Evolutionary conservation across 1,140 invertebrate genomes (phyloP).

Genomic region (Drosophila obscura): DNA sequence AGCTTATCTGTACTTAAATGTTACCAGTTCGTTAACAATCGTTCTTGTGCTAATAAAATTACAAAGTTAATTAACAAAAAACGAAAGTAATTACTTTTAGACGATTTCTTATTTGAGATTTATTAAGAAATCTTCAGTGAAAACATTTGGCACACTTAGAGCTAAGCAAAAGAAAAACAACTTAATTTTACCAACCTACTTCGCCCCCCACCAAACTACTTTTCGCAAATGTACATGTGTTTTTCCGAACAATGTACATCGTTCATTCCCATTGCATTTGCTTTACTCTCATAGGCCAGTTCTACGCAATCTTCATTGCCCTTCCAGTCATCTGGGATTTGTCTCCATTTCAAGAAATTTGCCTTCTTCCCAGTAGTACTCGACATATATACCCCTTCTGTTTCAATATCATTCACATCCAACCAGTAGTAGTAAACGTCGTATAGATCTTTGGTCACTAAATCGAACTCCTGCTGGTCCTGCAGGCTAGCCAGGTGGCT

Average conservation of each 20-base stretch:
- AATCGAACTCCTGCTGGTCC: conserved; percentile 18
- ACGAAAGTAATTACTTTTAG: no score
- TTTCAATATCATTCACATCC: conserved; percentile 28
- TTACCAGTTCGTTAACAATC: neutral
- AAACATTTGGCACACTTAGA: no score
- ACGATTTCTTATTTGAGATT: no score
- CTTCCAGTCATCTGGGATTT: no score
- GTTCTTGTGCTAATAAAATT: conserved; percentile 13
- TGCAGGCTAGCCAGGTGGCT: conserved; percentile 10
- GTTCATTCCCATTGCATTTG: no score
- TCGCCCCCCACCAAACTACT: no score
- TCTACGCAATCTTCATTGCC: no score
- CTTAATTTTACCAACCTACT: no score
- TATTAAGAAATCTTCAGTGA: no score
- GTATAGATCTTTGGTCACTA: neutral
- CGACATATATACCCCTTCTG: conserved; percentile 19
- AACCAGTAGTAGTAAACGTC: conserved; percentile 15
- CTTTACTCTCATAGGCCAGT: no score
- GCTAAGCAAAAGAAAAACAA: no score
- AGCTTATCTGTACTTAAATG: conserved; percentile 9
- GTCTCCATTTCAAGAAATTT: conserved; percentile 19
- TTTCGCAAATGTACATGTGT: conserved; percentile 23
- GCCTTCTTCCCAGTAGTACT: conserved; percentile 14
- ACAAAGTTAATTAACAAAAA: neutral
- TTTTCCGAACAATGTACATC: no score